phyloP scores from a whole-genome alignment of 2,797 vertebrate genomes.

The Hafferia zeledoni region DNA sequence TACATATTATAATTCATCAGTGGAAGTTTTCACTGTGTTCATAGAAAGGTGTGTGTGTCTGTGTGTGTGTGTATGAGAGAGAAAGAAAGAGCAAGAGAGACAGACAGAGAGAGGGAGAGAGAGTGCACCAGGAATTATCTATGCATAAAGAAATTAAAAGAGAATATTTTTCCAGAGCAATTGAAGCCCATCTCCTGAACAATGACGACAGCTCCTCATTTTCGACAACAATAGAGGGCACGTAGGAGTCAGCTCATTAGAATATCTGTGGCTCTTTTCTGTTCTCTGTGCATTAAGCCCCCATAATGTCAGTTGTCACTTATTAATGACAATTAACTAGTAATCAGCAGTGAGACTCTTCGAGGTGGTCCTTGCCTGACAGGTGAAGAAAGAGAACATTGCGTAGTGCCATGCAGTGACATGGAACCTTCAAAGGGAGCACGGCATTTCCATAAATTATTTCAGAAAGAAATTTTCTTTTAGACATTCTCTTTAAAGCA shows the following conservation, averaged over 20 bases:
- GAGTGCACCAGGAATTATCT: constrained; percentile 78
- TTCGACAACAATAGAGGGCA: constrained; percentile 86
- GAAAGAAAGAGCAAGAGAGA: constrained; percentile 38
- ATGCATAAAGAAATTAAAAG: constrained; percentile 82
- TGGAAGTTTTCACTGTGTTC: constrained; percentile 43
- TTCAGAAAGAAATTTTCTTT: constrained; percentile 81
- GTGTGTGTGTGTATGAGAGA: background rate
- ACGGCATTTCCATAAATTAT: constrained; percentile 85
- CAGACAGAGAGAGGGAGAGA: constrained; percentile 59
- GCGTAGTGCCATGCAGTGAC: constrained; percentile 80
- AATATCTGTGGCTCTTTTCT: constrained; percentile 85
- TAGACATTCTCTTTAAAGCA: constrained; percentile 77
- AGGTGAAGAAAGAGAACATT: constrained; percentile 84
- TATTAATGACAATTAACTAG: constrained; percentile 90
- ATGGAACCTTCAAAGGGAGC: constrained; percentile 83
- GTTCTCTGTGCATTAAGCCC: constrained; percentile 85
- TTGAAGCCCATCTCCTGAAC: constrained; percentile 84
- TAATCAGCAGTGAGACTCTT: constrained; percentile 85
- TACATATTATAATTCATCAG: background rate
- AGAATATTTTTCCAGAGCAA: constrained; percentile 81
- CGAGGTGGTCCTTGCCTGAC: constrained; percentile 85
- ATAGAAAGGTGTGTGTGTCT: constrained; percentile 17
- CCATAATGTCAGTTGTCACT: constrained; percentile 88
- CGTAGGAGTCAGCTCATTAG: constrained; percentile 86
- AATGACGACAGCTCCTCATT: constrained; percentile 86